Evolutionary conservation across 2,113 vertebrate species (phyloP), one percentile per base, ranked within the genome.

Genomic region (Chaetura pelagica): DNA sequence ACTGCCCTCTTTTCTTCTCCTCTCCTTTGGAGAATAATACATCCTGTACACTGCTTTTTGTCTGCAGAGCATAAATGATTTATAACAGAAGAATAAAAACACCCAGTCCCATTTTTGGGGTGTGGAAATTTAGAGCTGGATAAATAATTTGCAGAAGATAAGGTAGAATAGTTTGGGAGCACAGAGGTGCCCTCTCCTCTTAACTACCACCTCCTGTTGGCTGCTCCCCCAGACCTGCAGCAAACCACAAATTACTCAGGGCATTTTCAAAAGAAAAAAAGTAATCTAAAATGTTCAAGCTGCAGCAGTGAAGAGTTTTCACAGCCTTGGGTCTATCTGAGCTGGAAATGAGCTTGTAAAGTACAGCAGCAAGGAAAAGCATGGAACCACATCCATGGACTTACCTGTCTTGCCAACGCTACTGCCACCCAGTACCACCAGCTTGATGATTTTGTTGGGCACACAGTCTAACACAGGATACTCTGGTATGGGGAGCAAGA

Each of bases 401-500:
- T 92, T 96, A 99, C 99, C 99, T 89, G 99, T 99, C 97, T 99
- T 99, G 27, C 99, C 99, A 86, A 99, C 99, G 92, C 98, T 97
- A 87, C 98, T 99, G 61, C 98, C 98, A 5, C 99, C 99, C 89
- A 99, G 97, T 55, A 99, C 99, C 89, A 98, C 99, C 5, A 99
- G 98, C 98, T 99, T 99, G 95, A 99, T 97, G 94, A 98, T 98
- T 92, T 98, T 99, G 98, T 98, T 99, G 87, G 99, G 98, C 59
- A 98, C 98, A 5, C 98, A 98, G 94, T 99, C 99, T 90, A 98
- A 76, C 30, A 93, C 97, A 2, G 99, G 98, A 49, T 98, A 98
- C 97, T 99, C 99, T 78, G 99, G 99, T 78, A 99, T 99, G 91
- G 99, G 99, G 34, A 99, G 98, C 97, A 99, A 97, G 93, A 99